Base-by-base conservation (phyloP, 1,140 invertebrate species). In the Camponotus pennsylvanicus region DNA sequence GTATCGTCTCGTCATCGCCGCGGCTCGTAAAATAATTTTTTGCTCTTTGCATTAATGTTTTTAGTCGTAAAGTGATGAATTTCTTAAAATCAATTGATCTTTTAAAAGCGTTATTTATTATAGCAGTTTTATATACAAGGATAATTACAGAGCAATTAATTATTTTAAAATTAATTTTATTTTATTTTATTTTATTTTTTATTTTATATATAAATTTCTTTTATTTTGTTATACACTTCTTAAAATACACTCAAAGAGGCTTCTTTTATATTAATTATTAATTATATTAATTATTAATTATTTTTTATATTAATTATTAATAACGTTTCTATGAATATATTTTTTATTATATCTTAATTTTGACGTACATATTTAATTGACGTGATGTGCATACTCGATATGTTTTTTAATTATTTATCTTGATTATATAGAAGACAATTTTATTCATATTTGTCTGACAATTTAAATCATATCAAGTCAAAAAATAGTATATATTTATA, bases 381-480 rank as follows among this genome's bases (percentile, higher is more conserved):
- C 34, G 34, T 9, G 52, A 71, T 71, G 27, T 21, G 11, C 0
- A 0, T 45, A 45, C 9, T 73, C 27, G 18, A 73, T 55, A 27
- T 73, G 37, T 7, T 18, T 55, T 5, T 37, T 34, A n/a, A 57
- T 18, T 15, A 18, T 76, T 61, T 52, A 3, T 52, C 21, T 76
- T 37, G 1, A 40, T 55, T 55, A 1, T 70, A 21, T 21, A 52
- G 13, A 32, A 21, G 32, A 63, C 2, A 49, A 40, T 64, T 61
- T 76, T n/a, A 76, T 77, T 84, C 80, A 59, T 40, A 37, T 6
- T 70, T 13, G 21, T 8, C 40, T 77, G 45, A 67, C 32, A n/a
- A 64, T 77, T 84, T 84, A 64, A 84, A 84, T n/a, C 32, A 52
- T 76, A 42, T 63, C 42, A 13, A 13, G 13, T 32, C 3, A 34